phyloP scores from a whole-genome alignment of 2,888 invertebrate species.

The Plagodis dolabraria region DNA sequence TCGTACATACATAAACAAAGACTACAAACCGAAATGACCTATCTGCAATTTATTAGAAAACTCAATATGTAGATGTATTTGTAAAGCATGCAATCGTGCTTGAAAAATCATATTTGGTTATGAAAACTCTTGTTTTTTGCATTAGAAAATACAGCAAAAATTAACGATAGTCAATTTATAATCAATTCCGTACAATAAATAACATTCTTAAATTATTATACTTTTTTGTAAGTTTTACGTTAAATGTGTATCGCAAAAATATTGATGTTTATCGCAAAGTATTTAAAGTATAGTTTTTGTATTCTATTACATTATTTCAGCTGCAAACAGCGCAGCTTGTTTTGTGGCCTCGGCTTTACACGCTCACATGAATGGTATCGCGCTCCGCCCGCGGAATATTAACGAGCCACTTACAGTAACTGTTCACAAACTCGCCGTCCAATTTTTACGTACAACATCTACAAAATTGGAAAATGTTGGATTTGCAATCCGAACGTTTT shows the following conservation, averaged over 20 bases:
- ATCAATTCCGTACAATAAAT: too few relatives aligned
- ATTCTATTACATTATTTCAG: slow-evolving; percentile 26
- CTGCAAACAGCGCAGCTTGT: slow-evolving; percentile 35
- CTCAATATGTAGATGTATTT: too few relatives aligned
- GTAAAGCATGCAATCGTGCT: too few relatives aligned
- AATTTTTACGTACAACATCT: slow-evolving; percentile 55
- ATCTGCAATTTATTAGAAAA: too few relatives aligned
- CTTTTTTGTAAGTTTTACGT: neutral
- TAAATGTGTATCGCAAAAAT: slow-evolving; percentile 7
- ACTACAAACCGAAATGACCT: too few relatives aligned
- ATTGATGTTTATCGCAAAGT: slow-evolving; percentile 9
- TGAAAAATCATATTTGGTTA: too few relatives aligned
- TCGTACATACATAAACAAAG: too few relatives aligned
- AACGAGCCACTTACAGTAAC: slow-evolving; percentile 64
- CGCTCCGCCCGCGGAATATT: slow-evolving; percentile 59
- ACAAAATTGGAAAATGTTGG: slow-evolving; percentile 46
- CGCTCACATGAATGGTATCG: slow-evolving; percentile 63
- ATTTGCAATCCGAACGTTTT: slow-evolving; percentile 47
- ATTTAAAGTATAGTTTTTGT: slow-evolving; percentile 8
- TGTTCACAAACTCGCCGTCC: slow-evolving; percentile 51
- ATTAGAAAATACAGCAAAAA: too few relatives aligned
- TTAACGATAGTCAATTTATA: too few relatives aligned
- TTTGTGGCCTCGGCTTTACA: slow-evolving; percentile 47
- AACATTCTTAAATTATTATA: neutral
- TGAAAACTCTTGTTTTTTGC: too few relatives aligned